Percentiles rank a stretch among this genome's conserved stretches.
Conservation (phyloP, 64 coral and sea anemone genomes). For the Catalaphyllia jardinei region DNA sequence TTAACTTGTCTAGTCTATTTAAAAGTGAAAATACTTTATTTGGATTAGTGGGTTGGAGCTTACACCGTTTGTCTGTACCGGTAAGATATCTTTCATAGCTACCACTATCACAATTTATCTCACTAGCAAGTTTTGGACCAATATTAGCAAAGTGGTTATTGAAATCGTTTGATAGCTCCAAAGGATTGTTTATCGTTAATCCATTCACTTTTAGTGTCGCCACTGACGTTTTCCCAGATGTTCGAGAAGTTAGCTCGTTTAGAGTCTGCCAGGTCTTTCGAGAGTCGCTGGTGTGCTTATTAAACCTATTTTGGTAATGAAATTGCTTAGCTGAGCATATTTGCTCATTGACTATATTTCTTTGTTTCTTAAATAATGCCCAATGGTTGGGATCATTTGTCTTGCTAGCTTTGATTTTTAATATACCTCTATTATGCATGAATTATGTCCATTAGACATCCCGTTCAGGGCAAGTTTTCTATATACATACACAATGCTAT, state of each 20-base stretch:
- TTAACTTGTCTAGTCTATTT: neutral
- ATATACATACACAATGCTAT: no score
- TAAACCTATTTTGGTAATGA: conserved; percentile 55
- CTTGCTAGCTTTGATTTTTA: no score
- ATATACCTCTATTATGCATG: no score
- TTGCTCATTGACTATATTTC: conserved; percentile 6
- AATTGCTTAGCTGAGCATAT: conserved; percentile 38
- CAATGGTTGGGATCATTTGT: no score
- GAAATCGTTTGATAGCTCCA: conserved; percentile 51
- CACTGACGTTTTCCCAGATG: conserved; percentile 35
- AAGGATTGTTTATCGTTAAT: conserved; percentile 38
- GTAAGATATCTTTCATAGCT: conserved; percentile 46
- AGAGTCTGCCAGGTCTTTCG: conserved; percentile 32
- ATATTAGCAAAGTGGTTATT: conserved; percentile 47
- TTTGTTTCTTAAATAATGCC: neutral
- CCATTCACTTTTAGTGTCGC: conserved; percentile 45
- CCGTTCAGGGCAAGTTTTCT: conserved; percentile 1
- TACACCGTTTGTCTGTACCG: conserved; percentile 32
- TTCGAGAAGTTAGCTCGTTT: neutral
- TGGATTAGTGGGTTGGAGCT: conserved; percentile 45
- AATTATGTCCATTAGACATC: neutral
- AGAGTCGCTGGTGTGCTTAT: conserved; percentile 11
- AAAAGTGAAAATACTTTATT: neutral
- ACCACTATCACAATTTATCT: conserved; percentile 28
- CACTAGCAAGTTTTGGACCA: conserved; percentile 27